Base-by-base conservation (phyloP, 2,797 vertebrate genomes). In the Gymnothorax reevesii region DNA sequence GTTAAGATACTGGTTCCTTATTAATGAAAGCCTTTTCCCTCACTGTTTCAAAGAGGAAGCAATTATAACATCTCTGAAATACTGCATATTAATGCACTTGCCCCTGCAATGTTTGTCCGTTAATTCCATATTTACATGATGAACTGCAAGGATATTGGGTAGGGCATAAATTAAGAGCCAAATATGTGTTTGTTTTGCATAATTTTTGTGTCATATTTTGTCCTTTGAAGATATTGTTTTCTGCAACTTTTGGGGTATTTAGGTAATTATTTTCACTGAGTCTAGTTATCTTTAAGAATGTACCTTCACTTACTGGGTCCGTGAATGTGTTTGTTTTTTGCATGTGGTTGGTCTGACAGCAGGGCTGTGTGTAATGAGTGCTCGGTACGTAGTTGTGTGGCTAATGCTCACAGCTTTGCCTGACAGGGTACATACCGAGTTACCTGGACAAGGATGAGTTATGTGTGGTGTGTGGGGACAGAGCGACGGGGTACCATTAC, bases 371-470 rank as follows among this genome's bases (percentile, higher is more conserved):
- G 42, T 33, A 77, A 20, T 77, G 12, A 49, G 73, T 60, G 59
- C 10, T 60, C 17, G 59, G 12, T 10, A 13, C 15, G 9, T 60
- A 15, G 10, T 60, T 60, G 59, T 60, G 17, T 17, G 20, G 59
- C 55, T 83, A n/a, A 15, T 55, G 8, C 20, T 27, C 82, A 20
- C n/a, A 54, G 20, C 83, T 85, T 90, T 91, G 87, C 84, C 91
- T 92, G 92, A 27, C 93, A 99, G 98, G 98, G 93, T 99, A 99
- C 94, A 98, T 99, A 95, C 98, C 98, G 92, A 99, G 98, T 93
- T 99, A 99, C 95, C 95, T 99, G 95, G 98, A 99, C 96, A 99
- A 99, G 95, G 98, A 99, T 91, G 98, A 99, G 94, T 96, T 99
- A 42, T 99, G 98, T 92, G 98, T 99, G 88, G 98, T 99, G 33